Conservation (phyloP, 2,797 vertebrate species). For the Potorous gilbertii region DNA sequence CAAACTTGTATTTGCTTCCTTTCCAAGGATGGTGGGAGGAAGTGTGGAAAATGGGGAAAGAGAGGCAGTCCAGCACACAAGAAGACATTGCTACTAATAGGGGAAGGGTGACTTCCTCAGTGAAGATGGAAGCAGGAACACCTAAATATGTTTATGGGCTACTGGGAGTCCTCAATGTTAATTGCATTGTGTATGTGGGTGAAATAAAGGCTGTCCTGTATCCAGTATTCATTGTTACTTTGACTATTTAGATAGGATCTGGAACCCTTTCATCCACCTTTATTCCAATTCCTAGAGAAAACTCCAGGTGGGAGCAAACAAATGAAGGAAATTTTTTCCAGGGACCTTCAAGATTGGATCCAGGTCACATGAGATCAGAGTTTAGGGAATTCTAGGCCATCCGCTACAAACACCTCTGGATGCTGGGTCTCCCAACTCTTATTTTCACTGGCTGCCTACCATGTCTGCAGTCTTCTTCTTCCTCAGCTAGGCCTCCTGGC, state of each 20-base stretch:
- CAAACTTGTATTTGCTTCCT: not conserved
- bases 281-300: not conserved
- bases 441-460: not conserved
- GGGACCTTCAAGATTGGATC: not conserved
- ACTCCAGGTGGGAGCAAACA: not conserved
- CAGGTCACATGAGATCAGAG: not conserved
- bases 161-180: not conserved
- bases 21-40: not conserved
- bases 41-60: not conserved
- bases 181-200: not conserved
- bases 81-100: not conserved
- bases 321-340: not conserved
- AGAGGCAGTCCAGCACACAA: not conserved
- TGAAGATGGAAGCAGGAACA: not conserved
- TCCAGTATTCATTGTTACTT: not conserved
- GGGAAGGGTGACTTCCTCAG: not conserved
- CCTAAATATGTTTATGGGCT: not conserved
- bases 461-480: too few species aligned
- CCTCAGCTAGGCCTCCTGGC: too few species aligned
- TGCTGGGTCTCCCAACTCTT: not conserved
- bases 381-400: not conserved
- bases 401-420: not conserved
- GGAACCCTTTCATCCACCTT: not conserved
- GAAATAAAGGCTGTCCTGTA: not conserved
- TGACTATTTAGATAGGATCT: not conserved